Evolutionary conservation across 2,113 vertebrate species (phyloP).

Genomic region (Epinephelus fuscoguttatus): DNA sequence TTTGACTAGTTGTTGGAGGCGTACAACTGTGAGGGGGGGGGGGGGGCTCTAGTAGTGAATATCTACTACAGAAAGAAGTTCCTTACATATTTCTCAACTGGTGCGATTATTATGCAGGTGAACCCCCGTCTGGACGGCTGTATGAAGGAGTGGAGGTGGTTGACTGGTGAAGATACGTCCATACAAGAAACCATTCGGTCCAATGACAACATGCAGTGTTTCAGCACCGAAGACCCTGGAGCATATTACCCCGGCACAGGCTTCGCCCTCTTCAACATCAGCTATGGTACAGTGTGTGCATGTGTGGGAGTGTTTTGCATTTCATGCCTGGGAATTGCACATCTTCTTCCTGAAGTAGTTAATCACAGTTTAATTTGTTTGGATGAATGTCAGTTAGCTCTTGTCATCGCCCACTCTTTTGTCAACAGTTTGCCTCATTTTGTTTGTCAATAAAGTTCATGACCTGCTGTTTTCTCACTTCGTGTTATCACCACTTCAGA

Average conservation of each 20-base stretch:
- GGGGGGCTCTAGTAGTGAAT: not conserved
- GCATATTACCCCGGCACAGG: slow-evolving; percentile 92
- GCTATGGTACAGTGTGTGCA: slow-evolving; percentile 83
- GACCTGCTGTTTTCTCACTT: slow-evolving; percentile 7
- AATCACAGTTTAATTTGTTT: slow-evolving; percentile 24
- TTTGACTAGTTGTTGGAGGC: too few species aligned
- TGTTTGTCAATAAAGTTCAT: slow-evolving; percentile 27
- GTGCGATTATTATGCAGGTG: slow-evolving; percentile 80
- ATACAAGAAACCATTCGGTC: slow-evolving; percentile 91
- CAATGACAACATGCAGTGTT: slow-evolving; percentile 95
- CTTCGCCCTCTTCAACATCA: slow-evolving; percentile 90
- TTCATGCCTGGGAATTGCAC: not conserved
- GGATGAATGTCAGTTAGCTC: not conserved
- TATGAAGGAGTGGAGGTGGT: slow-evolving; percentile 94
- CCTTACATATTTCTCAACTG: slow-evolving; percentile 2
- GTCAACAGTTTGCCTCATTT: not conserved
- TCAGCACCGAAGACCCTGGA: slow-evolving; percentile 86
- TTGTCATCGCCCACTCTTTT: not conserved
- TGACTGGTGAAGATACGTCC: slow-evolving; percentile 91
- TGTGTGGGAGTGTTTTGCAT: slow-evolving; percentile 5
- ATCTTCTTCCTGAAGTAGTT: slow-evolving; percentile 31
- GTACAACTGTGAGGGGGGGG: too few species aligned
- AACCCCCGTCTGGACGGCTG: slow-evolving; percentile 96
- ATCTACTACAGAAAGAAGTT: not conserved
- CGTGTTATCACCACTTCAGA: slow-evolving; percentile 37